These are phyloP conservation scores for Harmothoe impar DNA, from an alignment of 2,888 invertebrate genomes.

Conservation along the genomic window DNA sequence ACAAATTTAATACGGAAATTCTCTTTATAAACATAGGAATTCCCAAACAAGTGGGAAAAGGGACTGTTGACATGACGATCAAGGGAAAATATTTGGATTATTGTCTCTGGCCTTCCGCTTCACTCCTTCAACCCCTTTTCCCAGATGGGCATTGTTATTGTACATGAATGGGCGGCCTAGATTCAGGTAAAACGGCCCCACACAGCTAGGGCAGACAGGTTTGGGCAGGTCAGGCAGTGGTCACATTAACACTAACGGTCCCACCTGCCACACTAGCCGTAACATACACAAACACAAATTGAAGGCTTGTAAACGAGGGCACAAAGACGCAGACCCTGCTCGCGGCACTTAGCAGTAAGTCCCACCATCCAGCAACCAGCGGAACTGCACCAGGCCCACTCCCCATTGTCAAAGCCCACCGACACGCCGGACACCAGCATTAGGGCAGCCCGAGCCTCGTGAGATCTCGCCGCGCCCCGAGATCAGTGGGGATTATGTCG, in stretches of 20 bases:
- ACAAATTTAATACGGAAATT: no score
- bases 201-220: not conserved
- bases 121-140: no score
- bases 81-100: no score
- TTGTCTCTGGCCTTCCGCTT: no score
- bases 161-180: no score
- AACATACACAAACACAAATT: not conserved
- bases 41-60: no score
- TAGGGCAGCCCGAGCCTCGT: not conserved
- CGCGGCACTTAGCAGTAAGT: not conserved
- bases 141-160: no score
- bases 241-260: slow-evolving; percentile 14
- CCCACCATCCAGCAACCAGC: not conserved
- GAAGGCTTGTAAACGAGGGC: not conserved
- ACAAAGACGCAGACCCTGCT: not conserved
- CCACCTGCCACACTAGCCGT: not conserved
- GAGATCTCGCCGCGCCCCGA: not conserved
- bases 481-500: not conserved
- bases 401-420: not conserved
- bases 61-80: no score
- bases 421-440: not conserved
- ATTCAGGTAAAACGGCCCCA: no score
- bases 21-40: no score
- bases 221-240: not conserved
- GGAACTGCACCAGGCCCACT: not conserved